phyloP scores from a whole-genome alignment of 2,113 vertebrate genomes.

The Canis aureus region DNA sequence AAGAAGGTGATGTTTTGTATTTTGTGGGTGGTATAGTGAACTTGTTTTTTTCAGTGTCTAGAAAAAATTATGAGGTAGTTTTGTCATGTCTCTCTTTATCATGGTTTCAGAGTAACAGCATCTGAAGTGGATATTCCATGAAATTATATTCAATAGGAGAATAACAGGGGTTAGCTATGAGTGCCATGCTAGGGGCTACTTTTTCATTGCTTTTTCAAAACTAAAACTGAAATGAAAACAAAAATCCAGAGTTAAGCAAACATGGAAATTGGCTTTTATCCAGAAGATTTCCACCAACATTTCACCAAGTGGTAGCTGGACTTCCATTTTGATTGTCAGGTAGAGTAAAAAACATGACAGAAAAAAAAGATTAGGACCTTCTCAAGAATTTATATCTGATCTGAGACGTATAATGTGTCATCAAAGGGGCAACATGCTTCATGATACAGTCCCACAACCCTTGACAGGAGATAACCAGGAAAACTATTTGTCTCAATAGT shows the following conservation, averaged over 20 bases:
- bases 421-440: neutral
- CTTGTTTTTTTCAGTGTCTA: neutral
- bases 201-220: neutral
- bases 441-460: neutral
- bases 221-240: neutral
- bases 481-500: neutral
- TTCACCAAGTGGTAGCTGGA: neutral
- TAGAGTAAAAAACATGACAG: neutral
- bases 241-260: neutral
- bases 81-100: neutral
- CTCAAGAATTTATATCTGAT: neutral
- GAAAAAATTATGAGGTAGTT: neutral
- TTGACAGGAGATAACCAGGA: neutral
- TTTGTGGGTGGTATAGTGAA: neutral
- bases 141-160: neutral
- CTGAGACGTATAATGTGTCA: neutral
- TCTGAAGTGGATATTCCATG: neutral
- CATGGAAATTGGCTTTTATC: neutral
- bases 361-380: neutral
- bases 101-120: neutral
- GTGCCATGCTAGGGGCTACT: neutral
- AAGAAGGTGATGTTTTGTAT: neutral
- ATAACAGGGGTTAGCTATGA: neutral
- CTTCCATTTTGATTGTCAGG: neutral
- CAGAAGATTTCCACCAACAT: neutral